Percentiles rank a stretch among this genome's conserved stretches.
phyloP scores from a whole-genome alignment of 2,113 vertebrate genomes.

The Centrocercus urophasianus region DNA sequence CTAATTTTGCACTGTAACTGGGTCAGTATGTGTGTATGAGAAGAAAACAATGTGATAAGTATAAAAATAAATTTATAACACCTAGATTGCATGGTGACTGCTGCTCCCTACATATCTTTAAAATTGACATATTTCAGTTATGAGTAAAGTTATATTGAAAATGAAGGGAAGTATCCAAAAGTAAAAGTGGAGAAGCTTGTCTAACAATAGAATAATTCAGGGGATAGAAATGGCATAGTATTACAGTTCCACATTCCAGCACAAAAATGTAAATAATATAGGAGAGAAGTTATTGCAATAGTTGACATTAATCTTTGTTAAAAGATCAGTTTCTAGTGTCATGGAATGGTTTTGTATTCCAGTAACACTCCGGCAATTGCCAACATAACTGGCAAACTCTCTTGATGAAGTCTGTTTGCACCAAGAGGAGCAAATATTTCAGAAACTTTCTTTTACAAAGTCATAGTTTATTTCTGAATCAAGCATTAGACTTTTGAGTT shows the following conservation, averaged over 20 bases:
- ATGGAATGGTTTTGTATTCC: background rate
- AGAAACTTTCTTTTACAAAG: background rate
- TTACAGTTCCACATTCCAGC: background rate
- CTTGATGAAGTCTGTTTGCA: background rate
- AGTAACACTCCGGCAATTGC: background rate
- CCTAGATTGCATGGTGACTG: background rate
- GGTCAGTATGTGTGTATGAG: background rate
- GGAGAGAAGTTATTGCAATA: background rate
- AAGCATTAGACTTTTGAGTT: background rate
- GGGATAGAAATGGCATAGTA: background rate
- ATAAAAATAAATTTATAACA: conserved; percentile 42
- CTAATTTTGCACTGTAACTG: background rate
- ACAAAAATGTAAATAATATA: background rate
- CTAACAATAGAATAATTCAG: background rate
- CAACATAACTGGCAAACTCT: background rate
- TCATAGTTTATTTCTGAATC: background rate
- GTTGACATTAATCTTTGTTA: background rate
- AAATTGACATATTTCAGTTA: background rate
- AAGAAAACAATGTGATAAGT: background rate
- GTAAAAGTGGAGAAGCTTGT: background rate
- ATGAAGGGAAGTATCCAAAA: background rate
- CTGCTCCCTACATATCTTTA: conserved; percentile 19
- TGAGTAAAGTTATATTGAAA: background rate
- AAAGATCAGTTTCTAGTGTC: background rate
- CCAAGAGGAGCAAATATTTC: background rate